Conservation (phyloP, 2,797 vertebrate genomes). For the Bovichtus diacanthus region DNA sequence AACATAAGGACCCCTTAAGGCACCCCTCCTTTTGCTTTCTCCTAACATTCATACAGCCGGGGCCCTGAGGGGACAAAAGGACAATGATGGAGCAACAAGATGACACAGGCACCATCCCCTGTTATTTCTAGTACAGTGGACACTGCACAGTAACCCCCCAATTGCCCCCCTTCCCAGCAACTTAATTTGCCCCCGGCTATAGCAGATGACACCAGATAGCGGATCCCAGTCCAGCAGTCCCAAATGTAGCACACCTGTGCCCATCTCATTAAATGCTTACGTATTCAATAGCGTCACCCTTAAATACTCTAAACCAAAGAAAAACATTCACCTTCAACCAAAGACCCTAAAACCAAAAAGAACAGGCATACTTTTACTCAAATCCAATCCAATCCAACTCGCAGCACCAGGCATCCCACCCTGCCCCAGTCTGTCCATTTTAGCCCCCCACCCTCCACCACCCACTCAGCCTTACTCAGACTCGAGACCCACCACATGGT, state of each 20-base stretch:
- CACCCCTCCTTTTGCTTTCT: conserved; percentile 51
- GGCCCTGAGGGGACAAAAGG: conserved; percentile 56
- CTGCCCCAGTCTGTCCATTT: conserved; percentile 49
- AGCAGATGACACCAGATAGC: conserved; percentile 72
- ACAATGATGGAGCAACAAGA: conserved; percentile 58
- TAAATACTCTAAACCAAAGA: conserved; percentile 1
- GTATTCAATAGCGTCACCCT: neutral
- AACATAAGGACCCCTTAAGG: conserved; percentile 18
- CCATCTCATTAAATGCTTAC: conserved; percentile 9
- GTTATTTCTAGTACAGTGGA: conserved; percentile 78
- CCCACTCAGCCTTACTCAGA: conserved; percentile 76
- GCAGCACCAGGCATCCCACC: conserved; percentile 47
- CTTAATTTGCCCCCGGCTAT: conserved; percentile 60
- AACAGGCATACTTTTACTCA: conserved; percentile 24
- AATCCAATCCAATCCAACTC: conserved; percentile 30
- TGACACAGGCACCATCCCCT: conserved; percentile 65
- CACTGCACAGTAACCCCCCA: conserved; percentile 57
- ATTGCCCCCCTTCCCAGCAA: conserved; percentile 33
- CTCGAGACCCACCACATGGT: conserved; percentile 88
- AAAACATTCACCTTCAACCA: conserved; percentile 14
- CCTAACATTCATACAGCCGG: conserved; percentile 56
- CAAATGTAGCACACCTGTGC: conserved; percentile 9
- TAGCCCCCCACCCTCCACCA: conserved; percentile 64
- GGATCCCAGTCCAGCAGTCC: conserved; percentile 21
- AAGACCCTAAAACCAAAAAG: conserved; percentile 15